Evolutionary conservation across 2,113 vertebrate genomes (phyloP).

Genomic region (Mus spicilegus): DNA sequence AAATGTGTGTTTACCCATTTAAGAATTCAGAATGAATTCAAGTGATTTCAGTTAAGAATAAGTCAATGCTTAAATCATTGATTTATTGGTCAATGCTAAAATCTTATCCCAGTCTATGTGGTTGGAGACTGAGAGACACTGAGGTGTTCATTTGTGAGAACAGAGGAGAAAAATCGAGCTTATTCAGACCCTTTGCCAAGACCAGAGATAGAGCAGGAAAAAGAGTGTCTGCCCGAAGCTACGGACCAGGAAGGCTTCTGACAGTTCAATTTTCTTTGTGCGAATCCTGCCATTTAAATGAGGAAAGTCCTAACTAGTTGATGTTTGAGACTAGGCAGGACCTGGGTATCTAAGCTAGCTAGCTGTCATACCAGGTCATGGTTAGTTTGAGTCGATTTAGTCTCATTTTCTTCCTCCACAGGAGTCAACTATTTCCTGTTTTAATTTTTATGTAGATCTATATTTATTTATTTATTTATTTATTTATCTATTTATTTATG

Average conservation of each 20-base stretch:
- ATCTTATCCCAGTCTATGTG: not conserved
- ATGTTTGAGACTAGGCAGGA: not conserved
- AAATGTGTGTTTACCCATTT: not conserved
- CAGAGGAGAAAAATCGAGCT: not conserved
- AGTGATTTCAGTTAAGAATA: constrained; percentile 29
- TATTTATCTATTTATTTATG: not conserved
- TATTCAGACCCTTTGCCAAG: not conserved
- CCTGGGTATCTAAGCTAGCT: not conserved
- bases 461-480: not conserved
- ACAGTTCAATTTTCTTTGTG: not conserved
- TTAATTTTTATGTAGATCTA: not conserved
- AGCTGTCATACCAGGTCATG: too few species aligned
- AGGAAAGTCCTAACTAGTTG: not conserved
- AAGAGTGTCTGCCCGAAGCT: not conserved
- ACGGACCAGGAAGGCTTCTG: not conserved
- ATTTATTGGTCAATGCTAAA: not conserved
- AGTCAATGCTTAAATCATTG: not conserved
- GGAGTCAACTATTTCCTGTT: not conserved
- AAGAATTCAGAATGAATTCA: not conserved
- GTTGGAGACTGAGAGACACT: not conserved
- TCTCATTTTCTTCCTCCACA: not conserved
- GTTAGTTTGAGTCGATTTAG: not conserved
- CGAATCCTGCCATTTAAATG: not conserved
- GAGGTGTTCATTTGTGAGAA: not conserved
- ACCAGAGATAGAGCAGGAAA: not conserved